phyloP scores from a whole-genome alignment of 2,113 vertebrate species.

The Prochilodus magdalenae region DNA sequence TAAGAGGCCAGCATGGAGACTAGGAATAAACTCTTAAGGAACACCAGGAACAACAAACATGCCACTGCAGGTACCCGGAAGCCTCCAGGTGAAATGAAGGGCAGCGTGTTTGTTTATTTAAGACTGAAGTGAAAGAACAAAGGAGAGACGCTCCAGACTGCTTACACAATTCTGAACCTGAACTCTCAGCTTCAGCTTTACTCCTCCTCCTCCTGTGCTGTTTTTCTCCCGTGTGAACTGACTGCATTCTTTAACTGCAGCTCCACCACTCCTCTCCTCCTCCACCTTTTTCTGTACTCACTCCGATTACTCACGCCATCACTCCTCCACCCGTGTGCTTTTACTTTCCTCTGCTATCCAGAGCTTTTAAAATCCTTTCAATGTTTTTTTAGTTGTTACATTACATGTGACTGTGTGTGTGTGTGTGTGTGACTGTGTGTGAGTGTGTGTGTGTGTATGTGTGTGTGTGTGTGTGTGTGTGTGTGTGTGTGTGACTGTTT shows the following conservation, averaged over 20 bases:
- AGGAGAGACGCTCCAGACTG: conserved; percentile 31
- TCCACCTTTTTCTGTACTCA: conserved; percentile 14
- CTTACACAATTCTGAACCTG: conserved; percentile 33
- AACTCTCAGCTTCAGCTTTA: conserved; percentile 10
- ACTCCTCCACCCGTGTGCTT: conserved; percentile 68
- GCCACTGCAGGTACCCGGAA: conserved; percentile 37
- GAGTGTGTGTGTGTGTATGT: conserved; percentile 24
- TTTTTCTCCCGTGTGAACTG: conserved; percentile 45
- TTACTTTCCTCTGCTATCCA: conserved; percentile 79
- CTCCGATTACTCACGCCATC: conserved; percentile 30
- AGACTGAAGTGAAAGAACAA: conserved; percentile 11
- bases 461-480: conserved; percentile 27
- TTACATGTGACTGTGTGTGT: conserved; percentile 35
- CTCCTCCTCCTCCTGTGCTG: conserved; percentile 35
- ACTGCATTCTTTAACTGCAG: conserved; percentile 48
- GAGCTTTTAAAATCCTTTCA: conserved; percentile 65
- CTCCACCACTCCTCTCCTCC: conserved; percentile 31
- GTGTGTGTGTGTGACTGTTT: too few relatives aligned
- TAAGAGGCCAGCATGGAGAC: conserved; percentile 18
- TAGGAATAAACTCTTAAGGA: background rate
- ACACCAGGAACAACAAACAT: conserved; percentile 15
- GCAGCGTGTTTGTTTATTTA: conserved; percentile 52
- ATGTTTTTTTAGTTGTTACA: conserved; percentile 22
- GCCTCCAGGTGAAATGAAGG: conserved; percentile 53
- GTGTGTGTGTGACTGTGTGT: conserved; percentile 22